Percentiles rank a stretch among this genome's conserved stretches.
Evolutionary conservation across 1,140 invertebrate species (phyloP).

Genomic region (Hirudo medicinalis): DNA sequence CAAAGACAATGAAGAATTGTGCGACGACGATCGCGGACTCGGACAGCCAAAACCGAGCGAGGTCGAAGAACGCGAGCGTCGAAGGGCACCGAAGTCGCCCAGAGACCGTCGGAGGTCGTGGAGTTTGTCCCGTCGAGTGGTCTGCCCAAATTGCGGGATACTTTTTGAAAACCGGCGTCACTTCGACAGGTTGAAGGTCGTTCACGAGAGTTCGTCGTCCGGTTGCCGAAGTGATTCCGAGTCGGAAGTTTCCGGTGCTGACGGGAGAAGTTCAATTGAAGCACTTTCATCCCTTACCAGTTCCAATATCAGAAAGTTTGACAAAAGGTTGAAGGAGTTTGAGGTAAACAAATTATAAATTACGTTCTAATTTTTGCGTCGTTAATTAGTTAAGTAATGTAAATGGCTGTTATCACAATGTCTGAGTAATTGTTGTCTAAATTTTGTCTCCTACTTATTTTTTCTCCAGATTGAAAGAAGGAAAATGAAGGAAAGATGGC

Average conservation of each 20-base stretch:
- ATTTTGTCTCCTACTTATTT: background rate
- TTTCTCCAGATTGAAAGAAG: background rate
- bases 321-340: background rate
- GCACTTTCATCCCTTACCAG: background rate
- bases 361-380: background rate
- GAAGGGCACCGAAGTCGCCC: no score
- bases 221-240: background rate
- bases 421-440: background rate
- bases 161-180: background rate
- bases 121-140: background rate
- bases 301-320: background rate
- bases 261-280: background rate
- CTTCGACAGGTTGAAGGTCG: background rate
- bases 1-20: no score
- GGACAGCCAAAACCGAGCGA: no score
- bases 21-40: no score
- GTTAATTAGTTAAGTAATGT: background rate
- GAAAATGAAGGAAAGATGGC: background rate
- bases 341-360: background rate
- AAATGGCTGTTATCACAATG: background rate
- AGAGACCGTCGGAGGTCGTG: no score
- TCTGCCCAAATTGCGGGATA: background rate
- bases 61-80: no score
- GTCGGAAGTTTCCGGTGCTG: background rate
- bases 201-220: background rate